A percentile compares a stretch with the other conserved stretches of the same genome.
Conservation (phyloP, 2,113 vertebrate genomes). For the Galemys pyrenaicus region DNA sequence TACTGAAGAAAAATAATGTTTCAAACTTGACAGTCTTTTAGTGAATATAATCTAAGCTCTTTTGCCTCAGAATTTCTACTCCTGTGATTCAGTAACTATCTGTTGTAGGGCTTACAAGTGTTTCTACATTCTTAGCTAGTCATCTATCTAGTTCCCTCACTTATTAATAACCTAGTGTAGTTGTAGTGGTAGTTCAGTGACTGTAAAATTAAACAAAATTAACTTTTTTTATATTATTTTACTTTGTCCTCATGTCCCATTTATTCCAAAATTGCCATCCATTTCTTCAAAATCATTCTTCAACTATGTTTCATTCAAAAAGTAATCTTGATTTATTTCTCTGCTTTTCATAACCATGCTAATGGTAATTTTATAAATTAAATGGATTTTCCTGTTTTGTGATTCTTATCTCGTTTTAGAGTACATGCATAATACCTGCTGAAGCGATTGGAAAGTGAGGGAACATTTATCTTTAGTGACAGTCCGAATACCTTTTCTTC, state of each 20-base stretch:
- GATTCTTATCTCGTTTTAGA: not conserved
- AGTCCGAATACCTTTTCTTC: not conserved
- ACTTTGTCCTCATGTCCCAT: not conserved
- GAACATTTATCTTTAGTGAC: not conserved
- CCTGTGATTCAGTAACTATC: not conserved
- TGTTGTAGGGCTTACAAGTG: not conserved
- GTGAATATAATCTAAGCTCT: not conserved
- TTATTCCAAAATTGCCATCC: not conserved
- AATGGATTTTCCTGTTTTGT: constrained; percentile 8
- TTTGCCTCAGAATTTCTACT: constrained; percentile 23
- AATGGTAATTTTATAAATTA: not conserved
- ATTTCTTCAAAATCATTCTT: constrained; percentile 39
- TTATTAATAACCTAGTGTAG: not conserved
- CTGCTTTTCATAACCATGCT: not conserved
- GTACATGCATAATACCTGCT: not conserved
- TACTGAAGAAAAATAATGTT: not conserved
- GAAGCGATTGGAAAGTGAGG: not conserved
- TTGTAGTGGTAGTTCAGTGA: not conserved
- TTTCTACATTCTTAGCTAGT: not conserved
- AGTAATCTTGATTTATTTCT: not conserved
- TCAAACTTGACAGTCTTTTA: not conserved
- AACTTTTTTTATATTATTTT: not conserved
- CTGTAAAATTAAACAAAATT: not conserved
- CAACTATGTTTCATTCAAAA: not conserved
- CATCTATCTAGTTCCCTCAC: not conserved